Conservation (phyloP, 1,140 invertebrate species). For the Lasioglossum albipes region DNA sequence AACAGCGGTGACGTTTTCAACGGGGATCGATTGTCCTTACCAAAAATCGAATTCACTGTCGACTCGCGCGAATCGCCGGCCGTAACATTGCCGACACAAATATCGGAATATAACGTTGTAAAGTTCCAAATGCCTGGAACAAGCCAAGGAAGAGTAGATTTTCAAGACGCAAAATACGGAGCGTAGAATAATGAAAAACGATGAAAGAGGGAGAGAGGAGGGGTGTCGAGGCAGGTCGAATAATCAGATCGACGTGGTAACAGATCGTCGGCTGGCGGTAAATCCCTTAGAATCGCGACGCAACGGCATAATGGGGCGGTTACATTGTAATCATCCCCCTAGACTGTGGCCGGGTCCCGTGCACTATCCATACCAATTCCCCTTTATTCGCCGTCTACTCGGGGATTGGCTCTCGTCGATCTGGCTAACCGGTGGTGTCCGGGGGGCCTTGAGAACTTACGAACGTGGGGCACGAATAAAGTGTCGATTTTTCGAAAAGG, state of each 20-base stretch:
- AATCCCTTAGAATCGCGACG: background rate
- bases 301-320: background rate
- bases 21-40: background rate
- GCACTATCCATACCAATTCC: slow-evolving; percentile 4
- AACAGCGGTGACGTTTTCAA: background rate
- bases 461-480: slow-evolving; percentile 44
- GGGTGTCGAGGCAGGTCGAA: background rate
- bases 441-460: slow-evolving; percentile 24
- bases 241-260: background rate
- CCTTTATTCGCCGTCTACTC: background rate
- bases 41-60: too few relatives aligned
- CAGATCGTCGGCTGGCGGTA: background rate
- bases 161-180: too few relatives aligned
- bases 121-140: too few relatives aligned
- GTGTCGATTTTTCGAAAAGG: slow-evolving; percentile 61
- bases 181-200: too few relatives aligned
- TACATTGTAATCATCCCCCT: slow-evolving; percentile 5
- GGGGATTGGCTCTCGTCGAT: slow-evolving; percentile 32
- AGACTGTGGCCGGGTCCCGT: background rate
- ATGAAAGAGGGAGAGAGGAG: too few relatives aligned
- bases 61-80: too few relatives aligned
- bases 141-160: too few relatives aligned
- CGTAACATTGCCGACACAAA: too few relatives aligned
- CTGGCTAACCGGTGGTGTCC: background rate
- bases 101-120: too few relatives aligned